Conservation (phyloP, 2,888 invertebrate species). For the Leptura quadrifasciata region DNA sequence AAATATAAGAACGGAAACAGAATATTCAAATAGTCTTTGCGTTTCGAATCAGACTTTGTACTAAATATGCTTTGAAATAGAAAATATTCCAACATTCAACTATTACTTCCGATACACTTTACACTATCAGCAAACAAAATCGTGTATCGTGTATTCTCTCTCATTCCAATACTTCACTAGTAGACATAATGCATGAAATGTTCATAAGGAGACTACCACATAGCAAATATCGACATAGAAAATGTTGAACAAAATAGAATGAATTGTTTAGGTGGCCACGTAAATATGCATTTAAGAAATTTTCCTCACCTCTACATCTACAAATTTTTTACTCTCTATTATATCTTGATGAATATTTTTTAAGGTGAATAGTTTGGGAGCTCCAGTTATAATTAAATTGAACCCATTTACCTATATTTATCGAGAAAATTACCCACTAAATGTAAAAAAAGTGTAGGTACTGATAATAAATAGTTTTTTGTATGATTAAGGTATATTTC, state of each 20-base stretch:
- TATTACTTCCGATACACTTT: constrained; percentile 43
- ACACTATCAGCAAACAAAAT: constrained; percentile 44
- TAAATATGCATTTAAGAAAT: neutral
- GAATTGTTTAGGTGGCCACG: constrained; percentile 6
- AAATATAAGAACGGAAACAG: constrained; percentile 21
- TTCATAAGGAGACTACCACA: constrained; percentile 37
- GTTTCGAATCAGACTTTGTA: constrained; percentile 11
- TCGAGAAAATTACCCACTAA: too few relatives aligned
- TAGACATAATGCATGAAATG: constrained; percentile 38
- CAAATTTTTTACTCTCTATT: too few relatives aligned
- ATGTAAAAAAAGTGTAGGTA: too few relatives aligned
- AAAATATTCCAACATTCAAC: constrained; percentile 32
- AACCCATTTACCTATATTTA: too few relatives aligned
- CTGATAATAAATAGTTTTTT: too few relatives aligned
- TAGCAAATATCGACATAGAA: constrained; percentile 13
- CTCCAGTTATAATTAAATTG: too few relatives aligned
- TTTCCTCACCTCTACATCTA: too few relatives aligned
- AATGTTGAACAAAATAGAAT: constrained; percentile 20
- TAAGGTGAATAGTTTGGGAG: too few relatives aligned
- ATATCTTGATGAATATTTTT: too few relatives aligned
- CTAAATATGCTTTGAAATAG: constrained; percentile 25
- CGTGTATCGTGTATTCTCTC: too few relatives aligned
- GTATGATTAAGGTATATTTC: too few relatives aligned
- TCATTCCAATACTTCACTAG: constrained; percentile 16
- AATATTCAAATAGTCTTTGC: neutral